Base-by-base conservation (phyloP, 2,888 invertebrate species). In the Philopedon plagiatum region DNA sequence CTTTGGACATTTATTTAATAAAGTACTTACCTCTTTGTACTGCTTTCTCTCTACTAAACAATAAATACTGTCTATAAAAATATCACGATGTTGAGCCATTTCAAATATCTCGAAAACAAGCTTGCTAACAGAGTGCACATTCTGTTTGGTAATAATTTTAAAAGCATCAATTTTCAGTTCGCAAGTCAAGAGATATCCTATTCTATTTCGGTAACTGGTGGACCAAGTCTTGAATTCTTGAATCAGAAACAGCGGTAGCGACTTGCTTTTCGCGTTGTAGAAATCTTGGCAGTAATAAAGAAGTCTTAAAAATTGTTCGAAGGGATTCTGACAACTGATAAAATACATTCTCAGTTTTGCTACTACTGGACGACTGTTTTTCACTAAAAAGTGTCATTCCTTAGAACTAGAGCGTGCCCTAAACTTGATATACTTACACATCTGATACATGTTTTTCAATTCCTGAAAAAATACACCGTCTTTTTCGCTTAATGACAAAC, bases 131-230 rank as follows among this genome's bases (percentile, higher is more conserved):
- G 88, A 84, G 71, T 89, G 86, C 80, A 91, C 89, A 75, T 91
- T 91, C 79, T 94, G 93, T 75, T 88, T 90, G 76, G 87, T 89
- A 11, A 93, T 89, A 78, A 94, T 88, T 81, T 90, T 90, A 85
- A 94, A 94, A 62, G 93, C 92, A 75, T 91, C 90, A 80, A 91
- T 84, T 85, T 94, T 93, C 29, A 93, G 81, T 74, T 90, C 85
- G 79, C 78, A 83, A 67, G 83, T 87, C 79, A 89, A 86, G 81
- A 84, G 84, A 75, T 87, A 86, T 76, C 84, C 86, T 77, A 87
- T 87, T 54, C 81, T 81, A 76, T 80, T 84, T 80, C 83, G 82
- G 81, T 82, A 80, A 32, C 41, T 75, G 23, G 82, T 79, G 41
- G 88, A 86, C 85, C 90, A 89, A 74, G 87, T 87, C 74, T 87